A percentile compares a stretch with the other conserved stretches of the same genome.
Conservation (phyloP, 2,113 vertebrate species). For the Microtus richardsoni region DNA sequence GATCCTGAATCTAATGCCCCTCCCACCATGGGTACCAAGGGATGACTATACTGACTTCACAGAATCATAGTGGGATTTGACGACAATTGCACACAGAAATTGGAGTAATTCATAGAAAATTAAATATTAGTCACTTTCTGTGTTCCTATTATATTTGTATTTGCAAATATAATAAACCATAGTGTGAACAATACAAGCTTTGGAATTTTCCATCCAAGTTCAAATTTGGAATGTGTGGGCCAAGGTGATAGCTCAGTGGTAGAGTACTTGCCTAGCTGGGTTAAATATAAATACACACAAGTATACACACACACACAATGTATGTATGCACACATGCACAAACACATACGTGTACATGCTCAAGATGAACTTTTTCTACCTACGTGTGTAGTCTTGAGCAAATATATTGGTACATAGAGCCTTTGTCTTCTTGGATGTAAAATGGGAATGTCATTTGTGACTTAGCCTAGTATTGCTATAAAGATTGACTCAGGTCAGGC, state of each 20-base stretch:
- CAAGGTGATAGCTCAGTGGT: background rate
- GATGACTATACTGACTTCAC: background rate
- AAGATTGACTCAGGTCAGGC: background rate
- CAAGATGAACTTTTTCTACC: background rate
- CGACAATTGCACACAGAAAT: background rate
- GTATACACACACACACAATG: background rate
- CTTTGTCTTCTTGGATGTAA: slow-evolving; percentile 1
- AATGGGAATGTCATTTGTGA: background rate
- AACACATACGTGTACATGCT: background rate
- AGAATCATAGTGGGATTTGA: background rate
- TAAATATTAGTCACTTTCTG: background rate
- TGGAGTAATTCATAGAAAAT: background rate
- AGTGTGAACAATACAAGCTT: background rate
- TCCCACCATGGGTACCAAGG: background rate
- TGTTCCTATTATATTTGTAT: background rate
- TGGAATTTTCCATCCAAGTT: background rate
- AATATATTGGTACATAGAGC: background rate
- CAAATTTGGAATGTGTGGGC: background rate
- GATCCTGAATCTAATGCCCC: background rate
- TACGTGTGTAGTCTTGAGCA: background rate
- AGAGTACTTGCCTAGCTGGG: background rate
- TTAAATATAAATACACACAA: background rate
- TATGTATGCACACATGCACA: background rate
- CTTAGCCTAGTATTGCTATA: background rate
- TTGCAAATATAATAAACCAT: background rate